Percentiles rank a stretch among this genome's conserved stretches.
phyloP scores from a whole-genome alignment of 30 jellyfish, hydroid and myxozoan genomes.

The Pelagia noctiluca region DNA sequence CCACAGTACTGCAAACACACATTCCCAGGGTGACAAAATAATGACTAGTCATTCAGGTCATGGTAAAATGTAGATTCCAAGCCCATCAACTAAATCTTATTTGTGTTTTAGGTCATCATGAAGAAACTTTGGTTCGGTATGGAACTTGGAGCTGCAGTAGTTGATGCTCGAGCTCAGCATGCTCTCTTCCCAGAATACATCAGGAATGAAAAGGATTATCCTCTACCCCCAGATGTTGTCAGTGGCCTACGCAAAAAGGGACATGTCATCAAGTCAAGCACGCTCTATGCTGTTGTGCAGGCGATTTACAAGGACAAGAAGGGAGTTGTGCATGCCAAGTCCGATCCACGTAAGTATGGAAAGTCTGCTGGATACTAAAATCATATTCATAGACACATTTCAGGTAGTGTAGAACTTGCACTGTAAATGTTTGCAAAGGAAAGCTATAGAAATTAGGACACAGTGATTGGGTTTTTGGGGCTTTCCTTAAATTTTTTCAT shows the following conservation, averaged over 20 bases:
- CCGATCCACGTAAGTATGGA: conserved; percentile 92
- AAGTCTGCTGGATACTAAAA: conserved; percentile 87
- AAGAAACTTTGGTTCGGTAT: conserved; percentile 86
- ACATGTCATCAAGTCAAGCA: conserved; percentile 65
- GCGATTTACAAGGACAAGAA: conserved; percentile 73
- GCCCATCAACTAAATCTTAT: background rate
- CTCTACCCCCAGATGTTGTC: conserved; percentile 46
- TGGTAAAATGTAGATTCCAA: background rate
- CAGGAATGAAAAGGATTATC: conserved; percentile 70
- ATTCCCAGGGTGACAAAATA: no score
- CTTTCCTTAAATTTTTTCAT: no score
- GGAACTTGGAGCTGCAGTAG: conserved; percentile 89
- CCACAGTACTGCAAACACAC: no score
- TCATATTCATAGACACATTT: no score
- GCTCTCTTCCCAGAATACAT: conserved; percentile 78
- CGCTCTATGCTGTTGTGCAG: conserved; percentile 84
- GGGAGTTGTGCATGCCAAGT: conserved; percentile 78
- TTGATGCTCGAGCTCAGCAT: conserved; percentile 88
- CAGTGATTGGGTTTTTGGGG: no score
- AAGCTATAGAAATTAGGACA: no score
- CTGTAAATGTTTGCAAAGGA: no score
- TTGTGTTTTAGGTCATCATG: conserved; percentile 82
- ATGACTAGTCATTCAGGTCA: no score
- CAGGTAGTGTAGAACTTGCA: no score
- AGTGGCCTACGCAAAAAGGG: conserved; percentile 80